Percentiles rank a stretch among this genome's conserved stretches.
Conservation (phyloP, 2,797 vertebrate species). For the Molossus molossus region DNA sequence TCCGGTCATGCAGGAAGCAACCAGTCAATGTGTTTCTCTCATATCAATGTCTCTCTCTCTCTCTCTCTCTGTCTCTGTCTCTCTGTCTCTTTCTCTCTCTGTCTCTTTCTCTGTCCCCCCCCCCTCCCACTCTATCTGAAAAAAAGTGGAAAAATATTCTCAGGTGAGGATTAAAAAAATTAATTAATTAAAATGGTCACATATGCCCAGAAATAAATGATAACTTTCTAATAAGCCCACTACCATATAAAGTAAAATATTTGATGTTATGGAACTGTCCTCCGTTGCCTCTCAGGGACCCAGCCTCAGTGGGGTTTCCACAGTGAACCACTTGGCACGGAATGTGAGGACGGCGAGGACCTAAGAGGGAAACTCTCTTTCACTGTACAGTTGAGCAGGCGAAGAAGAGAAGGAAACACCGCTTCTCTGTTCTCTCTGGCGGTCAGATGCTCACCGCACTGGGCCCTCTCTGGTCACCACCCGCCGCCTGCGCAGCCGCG, state of each 20-base stretch:
- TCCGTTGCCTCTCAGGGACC: background rate
- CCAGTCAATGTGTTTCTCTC: too few species aligned
- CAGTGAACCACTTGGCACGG: background rate
- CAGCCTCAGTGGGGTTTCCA: background rate
- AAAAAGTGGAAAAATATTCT: too few species aligned
- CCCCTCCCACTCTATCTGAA: too few species aligned
- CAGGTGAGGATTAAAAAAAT: too few species aligned
- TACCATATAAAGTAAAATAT: conserved; percentile 29
- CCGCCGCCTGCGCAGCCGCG: too few species aligned
- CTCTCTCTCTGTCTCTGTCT: too few species aligned
- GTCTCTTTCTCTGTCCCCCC: too few species aligned
- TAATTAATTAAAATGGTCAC: background rate
- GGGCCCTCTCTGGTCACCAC: background rate
- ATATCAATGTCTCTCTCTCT: too few species aligned
- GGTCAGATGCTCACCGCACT: background rate
- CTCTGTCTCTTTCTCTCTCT: too few species aligned
- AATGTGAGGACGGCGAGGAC: background rate
- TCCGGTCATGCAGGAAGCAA: too few species aligned
- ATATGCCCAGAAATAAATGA: background rate
- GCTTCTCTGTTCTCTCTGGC: background rate
- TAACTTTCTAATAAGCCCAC: background rate
- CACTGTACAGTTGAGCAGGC: background rate
- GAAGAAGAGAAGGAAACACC: background rate
- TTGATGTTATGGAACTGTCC: background rate
- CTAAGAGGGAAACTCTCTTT: background rate